Percentiles rank a stretch among this genome's conserved stretches.
Conservation (phyloP, 1,140 invertebrate species). For the Laupala kohalensis region DNA sequence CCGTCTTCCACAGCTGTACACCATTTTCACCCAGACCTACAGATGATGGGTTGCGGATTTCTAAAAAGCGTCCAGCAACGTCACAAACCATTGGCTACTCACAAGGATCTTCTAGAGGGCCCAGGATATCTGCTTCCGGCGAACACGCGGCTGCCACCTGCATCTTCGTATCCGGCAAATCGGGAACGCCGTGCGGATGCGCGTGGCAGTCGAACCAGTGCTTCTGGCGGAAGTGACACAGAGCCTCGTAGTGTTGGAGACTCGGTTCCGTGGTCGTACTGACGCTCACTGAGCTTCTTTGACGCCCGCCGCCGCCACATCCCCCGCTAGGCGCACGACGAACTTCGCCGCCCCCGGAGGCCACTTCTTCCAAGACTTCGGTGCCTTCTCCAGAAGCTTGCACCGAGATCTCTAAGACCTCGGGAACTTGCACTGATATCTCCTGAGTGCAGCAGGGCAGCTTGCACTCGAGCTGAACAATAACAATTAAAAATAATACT, state of each 20-base stretch:
- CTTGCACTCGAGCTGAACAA: too few relatives aligned
- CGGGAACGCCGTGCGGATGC: background rate
- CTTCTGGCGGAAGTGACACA: background rate
- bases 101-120: background rate
- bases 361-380: too few relatives aligned
- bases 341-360: too few relatives aligned
- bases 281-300: background rate
- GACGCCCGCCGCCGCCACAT: background rate
- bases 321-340: background rate
- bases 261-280: background rate
- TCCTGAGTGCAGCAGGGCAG: background rate
- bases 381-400: too few relatives aligned
- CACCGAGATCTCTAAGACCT: too few relatives aligned
- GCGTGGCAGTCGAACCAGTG: constrained; percentile 6
- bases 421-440: background rate
- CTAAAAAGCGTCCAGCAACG: too few relatives aligned
- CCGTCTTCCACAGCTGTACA: background rate
- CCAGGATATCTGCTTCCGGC: background rate
- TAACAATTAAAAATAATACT: too few relatives aligned
- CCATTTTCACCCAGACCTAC: background rate
- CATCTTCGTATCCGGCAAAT: too few relatives aligned
- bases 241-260: background rate
- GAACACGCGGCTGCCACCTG: too few relatives aligned
- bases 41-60: too few relatives aligned
- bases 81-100: background rate